phyloP scores from a whole-genome alignment of 2,888 invertebrate genomes.

The Acronicta aceris region DNA sequence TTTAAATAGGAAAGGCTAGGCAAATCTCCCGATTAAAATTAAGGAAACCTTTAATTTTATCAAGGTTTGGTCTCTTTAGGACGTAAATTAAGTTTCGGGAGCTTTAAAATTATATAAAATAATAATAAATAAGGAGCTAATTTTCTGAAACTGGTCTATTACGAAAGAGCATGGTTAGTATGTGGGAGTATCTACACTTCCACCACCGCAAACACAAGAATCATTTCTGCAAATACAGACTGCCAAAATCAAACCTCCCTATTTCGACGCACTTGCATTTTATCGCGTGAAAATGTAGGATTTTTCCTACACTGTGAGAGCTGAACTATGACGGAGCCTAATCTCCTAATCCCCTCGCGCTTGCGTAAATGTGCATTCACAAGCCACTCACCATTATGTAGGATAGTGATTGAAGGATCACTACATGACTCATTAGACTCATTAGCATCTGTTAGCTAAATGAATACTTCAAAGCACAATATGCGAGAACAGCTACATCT shows the following conservation, averaged over 20 bases:
- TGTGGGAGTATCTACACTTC: background rate
- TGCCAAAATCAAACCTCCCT: slow-evolving; percentile 8
- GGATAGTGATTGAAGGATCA: slow-evolving; percentile 34
- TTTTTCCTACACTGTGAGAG: slow-evolving; percentile 21
- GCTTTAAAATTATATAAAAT: slow-evolving; percentile 5
- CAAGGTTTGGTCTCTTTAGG: slow-evolving; percentile 2
- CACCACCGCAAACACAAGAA: background rate
- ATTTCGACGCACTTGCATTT: slow-evolving; percentile 3
- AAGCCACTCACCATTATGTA: slow-evolving; percentile 43
- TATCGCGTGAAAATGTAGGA: slow-evolving; percentile 14
- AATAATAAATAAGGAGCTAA: slow-evolving; percentile 15
- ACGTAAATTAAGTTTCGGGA: slow-evolving; percentile 7
- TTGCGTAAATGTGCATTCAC: slow-evolving; percentile 26
- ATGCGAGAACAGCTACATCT: slow-evolving; percentile 48
- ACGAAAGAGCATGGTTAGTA: no score
- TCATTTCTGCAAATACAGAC: slow-evolving; percentile 1
- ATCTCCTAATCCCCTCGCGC: slow-evolving; percentile 37
- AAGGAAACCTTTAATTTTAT: slow-evolving; percentile 20
- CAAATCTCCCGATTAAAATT: slow-evolving; percentile 22
- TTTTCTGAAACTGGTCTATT: slow-evolving; percentile 7
- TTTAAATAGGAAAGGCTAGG: no score
- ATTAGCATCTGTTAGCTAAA: slow-evolving; percentile 58
- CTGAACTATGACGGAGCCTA: slow-evolving; percentile 27
- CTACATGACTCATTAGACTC: slow-evolving; percentile 46
- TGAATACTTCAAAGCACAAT: slow-evolving; percentile 61